phyloP scores from a whole-genome alignment of 1,140 invertebrate species.

The Varroa destructor region DNA sequence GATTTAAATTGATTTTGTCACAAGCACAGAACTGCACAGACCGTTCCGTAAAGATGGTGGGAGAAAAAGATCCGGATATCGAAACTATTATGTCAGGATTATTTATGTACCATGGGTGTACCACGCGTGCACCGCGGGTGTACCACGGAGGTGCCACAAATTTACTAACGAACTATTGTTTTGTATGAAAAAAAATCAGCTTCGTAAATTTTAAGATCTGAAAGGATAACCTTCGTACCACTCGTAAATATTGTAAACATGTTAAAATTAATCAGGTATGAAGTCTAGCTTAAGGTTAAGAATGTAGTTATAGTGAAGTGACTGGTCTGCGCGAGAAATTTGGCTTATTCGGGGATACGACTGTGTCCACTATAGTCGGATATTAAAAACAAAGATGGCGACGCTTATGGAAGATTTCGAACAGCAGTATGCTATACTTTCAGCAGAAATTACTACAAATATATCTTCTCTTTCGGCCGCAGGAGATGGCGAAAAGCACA shows the following conservation, averaged over 20 bases:
- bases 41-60: conserved; percentile 1
- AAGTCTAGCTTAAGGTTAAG: no score
- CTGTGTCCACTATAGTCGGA: no score
- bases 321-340: no score
- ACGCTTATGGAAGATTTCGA: conserved; percentile 64
- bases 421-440: conserved; percentile 64
- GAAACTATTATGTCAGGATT: conserved; percentile 5
- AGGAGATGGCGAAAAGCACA: conserved; percentile 49
- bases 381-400: conserved; percentile 44
- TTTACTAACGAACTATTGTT: no score
- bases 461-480: conserved; percentile 49
- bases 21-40: not conserved
- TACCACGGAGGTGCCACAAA: no score
- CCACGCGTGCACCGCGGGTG: not conserved
- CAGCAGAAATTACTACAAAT: conserved; percentile 66
- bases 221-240: no score
- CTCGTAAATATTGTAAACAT: no score
- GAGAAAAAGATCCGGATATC: not conserved
- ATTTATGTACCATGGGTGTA: not conserved
- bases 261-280: no score
- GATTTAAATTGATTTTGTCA: conserved; percentile 2
- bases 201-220: no score
- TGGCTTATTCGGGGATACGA: no score
- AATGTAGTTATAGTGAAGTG: no score
- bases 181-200: no score